Evolutionary conservation across 1,140 invertebrate species (phyloP), one percentile per base, ranked within the genome.

Genomic region (Bilobella aurantiaca): DNA sequence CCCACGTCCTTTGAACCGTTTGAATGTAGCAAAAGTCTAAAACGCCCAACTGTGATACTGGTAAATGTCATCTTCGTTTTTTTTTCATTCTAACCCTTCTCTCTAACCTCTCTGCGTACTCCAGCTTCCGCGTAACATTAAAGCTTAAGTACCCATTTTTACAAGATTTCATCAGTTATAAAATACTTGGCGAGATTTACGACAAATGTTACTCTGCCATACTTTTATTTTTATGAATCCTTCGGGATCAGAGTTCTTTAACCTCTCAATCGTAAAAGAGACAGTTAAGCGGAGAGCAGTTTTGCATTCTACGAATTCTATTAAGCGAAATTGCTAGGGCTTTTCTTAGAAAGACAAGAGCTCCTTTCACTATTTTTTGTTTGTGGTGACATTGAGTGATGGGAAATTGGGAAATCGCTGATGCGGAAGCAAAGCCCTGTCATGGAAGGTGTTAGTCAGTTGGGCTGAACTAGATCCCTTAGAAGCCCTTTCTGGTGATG

Each of bases 31-130:
- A 53, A 23, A 53, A 8, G 8, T 23, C 49, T 53, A 12, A 23
- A 53, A 5, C 49, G 49, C 21, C 49, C 49, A 53, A 23, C 49
- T 53, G 49, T 23, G 49, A 53, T 53, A 53, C 23, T 53, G 49
- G 49, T 53, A 53, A 53, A 53, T 53, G 49, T 53, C 23, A 23
- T 23, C 49, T 14, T 53, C 5, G 23, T 23, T 23, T 18, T 53
- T 18, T 53, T 53, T 8, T 53, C n/a, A n/a, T n/a, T n/a, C n/a
- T n/a, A n/a, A n/a, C n/a, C n/a, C n/a, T n/a, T n/a, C n/a, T n/a
- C n/a, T n/a, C n/a, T n/a, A n/a, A n/a, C n/a, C n/a, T n/a, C n/a
- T n/a, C n/a, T n/a, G n/a, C n/a, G n/a, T n/a, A n/a, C n/a, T n/a
- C n/a, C n/a, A n/a, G n/a, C n/a, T n/a, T n/a, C n/a, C n/a, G n/a